Percentiles rank a stretch among this genome's conserved stretches.
Conservation (phyloP, 2,888 invertebrate genomes). For the Conus canariensis region DNA sequence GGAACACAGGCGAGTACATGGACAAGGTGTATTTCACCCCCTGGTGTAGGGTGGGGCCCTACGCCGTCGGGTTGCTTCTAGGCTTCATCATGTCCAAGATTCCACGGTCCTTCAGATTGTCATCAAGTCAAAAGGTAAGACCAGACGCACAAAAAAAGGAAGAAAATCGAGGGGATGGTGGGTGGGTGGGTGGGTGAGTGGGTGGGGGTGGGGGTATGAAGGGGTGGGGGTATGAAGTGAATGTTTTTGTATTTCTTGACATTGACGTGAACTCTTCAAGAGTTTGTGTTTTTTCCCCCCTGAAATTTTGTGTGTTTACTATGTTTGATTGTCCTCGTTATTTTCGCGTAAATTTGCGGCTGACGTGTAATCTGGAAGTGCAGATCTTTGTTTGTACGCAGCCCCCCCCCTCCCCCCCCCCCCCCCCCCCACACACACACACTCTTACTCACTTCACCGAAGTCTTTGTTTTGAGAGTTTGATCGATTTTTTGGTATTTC, state of each 20-base stretch:
- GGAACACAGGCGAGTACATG: not conserved
- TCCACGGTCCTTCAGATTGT: not conserved
- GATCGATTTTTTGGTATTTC: too few species aligned
- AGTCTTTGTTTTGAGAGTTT: too few species aligned
- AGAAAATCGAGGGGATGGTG: not conserved
- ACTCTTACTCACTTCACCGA: too few species aligned
- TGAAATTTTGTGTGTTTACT: too few species aligned
- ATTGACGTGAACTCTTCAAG: too few species aligned
- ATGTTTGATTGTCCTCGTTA: too few species aligned
- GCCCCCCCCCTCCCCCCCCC: too few species aligned
- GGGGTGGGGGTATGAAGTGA: not conserved
- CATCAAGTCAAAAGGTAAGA: not conserved
- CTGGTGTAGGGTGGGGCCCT: slow-evolving; percentile 23
- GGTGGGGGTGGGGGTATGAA: not conserved
- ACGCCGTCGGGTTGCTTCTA: slow-evolving; percentile 20
- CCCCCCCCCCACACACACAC: too few species aligned
- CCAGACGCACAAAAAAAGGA: not conserved
- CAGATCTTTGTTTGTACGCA: too few species aligned
- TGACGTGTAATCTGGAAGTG: too few species aligned
- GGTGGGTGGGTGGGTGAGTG: not conserved
- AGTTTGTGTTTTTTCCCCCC: too few species aligned
- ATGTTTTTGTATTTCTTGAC: not conserved
- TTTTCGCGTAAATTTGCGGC: too few species aligned
- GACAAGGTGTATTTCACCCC: slow-evolving; percentile 28
- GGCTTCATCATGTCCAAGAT: not conserved